Evolutionary conservation across 2,113 vertebrate species (phyloP), one percentile per base, ranked within the genome.

Genomic region (Scatophagus argus): DNA sequence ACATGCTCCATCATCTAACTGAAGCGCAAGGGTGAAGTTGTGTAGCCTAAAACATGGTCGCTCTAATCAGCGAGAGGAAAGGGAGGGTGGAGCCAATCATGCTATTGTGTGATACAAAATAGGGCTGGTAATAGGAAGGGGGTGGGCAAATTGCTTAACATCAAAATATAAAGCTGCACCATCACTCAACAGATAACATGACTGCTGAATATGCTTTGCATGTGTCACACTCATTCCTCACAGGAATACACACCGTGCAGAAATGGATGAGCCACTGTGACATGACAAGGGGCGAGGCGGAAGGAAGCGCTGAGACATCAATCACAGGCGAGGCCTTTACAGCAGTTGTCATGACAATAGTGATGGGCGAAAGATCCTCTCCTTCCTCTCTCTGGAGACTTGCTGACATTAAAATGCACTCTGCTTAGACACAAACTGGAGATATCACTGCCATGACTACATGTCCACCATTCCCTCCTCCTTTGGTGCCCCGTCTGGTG

Each of bases 311-410:
- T 19, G 39, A 74, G 25, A 84, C 46, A 82, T 81, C 81, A 66
- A 78, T 88, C 77, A 71, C 55, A 76, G 43, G 27, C 27, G 4
- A 51, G 61, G 52, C 76, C 64, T 83, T 79, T 69, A 76, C 74
- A 77, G 82, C 60, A 49, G 83, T 87, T 77, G 83, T 85, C 82
- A 80, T 87, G 74, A 79, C 84, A 84, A 88, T 70, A 52, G 70
- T 13, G 16, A 55, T 58, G 65, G 55, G 69, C 84, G 38, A 84
- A 73, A 79, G 54, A 70, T 46, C 46, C 11, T 69, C 63, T 69
- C 31, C 36, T 39, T 56, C 36, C 68, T 23, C 32, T 84, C 70
- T 77, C 79, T 0, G 16, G 81, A 71, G 82, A 65, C 69, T 11
- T 8, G 5, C 46, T 88, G 83, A 84, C 83, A 88, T 83, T 84